Conservation (phyloP, 2,888 invertebrate genomes). For the Hyposoter dolosus region DNA sequence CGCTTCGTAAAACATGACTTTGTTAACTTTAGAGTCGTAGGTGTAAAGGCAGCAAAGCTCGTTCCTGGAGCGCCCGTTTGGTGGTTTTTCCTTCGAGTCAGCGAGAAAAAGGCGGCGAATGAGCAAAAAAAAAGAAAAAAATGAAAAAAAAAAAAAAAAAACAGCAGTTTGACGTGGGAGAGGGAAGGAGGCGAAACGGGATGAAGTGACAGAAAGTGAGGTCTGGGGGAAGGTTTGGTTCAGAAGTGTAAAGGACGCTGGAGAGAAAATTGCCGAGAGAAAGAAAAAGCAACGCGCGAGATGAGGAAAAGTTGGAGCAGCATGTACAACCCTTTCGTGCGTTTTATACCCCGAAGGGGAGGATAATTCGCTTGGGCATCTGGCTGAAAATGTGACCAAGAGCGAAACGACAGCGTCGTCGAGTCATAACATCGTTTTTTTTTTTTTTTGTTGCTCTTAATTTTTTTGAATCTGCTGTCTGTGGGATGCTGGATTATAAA, state of each 20-base stretch:
- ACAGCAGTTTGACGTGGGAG: neutral
- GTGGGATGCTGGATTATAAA: conserved; percentile 79
- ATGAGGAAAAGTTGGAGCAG: conserved; percentile 35
- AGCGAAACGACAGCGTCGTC: conserved; percentile 69
- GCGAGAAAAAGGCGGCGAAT: conserved; percentile 10
- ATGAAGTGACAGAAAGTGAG: conserved; percentile 34
- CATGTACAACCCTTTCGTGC: conserved; percentile 66
- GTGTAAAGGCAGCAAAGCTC: conserved; percentile 71
- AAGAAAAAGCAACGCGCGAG: neutral
- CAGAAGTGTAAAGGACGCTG: conserved; percentile 41
- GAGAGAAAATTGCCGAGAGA: conserved; percentile 32
- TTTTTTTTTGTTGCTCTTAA: conserved; percentile 65
- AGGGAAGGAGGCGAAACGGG: conserved; percentile 3
- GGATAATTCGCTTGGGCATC: conserved; percentile 76
- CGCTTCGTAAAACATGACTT: conserved; percentile 76
- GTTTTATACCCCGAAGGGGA: conserved; percentile 66
- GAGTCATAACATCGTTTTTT: conserved; percentile 69
- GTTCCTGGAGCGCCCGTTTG: conserved; percentile 70
- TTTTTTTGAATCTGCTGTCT: conserved; percentile 69
- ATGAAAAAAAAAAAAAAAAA: too few relatives aligned
- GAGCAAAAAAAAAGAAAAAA: conserved; percentile 20
- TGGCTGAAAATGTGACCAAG: conserved; percentile 73
- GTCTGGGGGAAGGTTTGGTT: conserved; percentile 19
- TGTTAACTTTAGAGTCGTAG: conserved; percentile 72
- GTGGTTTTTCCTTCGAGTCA: conserved; percentile 60